Evolutionary conservation across 2,888 invertebrate species (phyloP), one percentile per base, ranked within the genome.

Genomic region (Cataglyphis altisquamis): DNA sequence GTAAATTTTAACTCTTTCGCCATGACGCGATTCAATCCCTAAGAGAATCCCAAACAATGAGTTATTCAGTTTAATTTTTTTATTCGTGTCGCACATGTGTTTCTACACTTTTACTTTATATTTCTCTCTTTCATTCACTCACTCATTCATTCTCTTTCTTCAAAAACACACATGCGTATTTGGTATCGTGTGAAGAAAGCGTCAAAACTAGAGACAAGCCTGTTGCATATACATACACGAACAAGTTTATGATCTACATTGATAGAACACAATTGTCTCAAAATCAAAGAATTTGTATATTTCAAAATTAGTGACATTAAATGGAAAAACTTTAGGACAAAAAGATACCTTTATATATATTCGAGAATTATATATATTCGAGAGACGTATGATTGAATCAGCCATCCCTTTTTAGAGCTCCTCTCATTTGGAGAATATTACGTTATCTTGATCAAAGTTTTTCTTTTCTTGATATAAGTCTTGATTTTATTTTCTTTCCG

Each of bases 161-260:
- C 55, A 32, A 68, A 68, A 52, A 52, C 18, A 39, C 25, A 36
- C n/a, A 77, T 9, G 32, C 52, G 21, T 77, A 77, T 77, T 70
- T 78, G 41, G 70, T 78, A 68, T 78, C 68, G 39, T 57, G 77
- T 39, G 67, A 77, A 68, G 55, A 68, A 78, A 78, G 70, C 57
- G 18, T 70, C 41, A 21, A 78, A 78, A 78, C 21, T 78, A 57
- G 57, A 36, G 55, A 39, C 29, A 68, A 66, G 41, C 68, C 41
- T 41, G 68, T 70, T 78, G 45, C 29, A 67, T 68, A 55, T 15
- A 45, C 12, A 25, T 12, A 2, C 41, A 25, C n/a, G 18, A 36
- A 52, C 39, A n/a, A 68, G 18, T 70, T 55, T 4, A 29, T 25
- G 68, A 41, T 39, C 36, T 64, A 41, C 41, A 15, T 21, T 70